A percentile compares a stretch with the other conserved stretches of the same genome.
phyloP scores from a whole-genome alignment of 1,140 invertebrate genomes.

The Penaeus chinensis region DNA sequence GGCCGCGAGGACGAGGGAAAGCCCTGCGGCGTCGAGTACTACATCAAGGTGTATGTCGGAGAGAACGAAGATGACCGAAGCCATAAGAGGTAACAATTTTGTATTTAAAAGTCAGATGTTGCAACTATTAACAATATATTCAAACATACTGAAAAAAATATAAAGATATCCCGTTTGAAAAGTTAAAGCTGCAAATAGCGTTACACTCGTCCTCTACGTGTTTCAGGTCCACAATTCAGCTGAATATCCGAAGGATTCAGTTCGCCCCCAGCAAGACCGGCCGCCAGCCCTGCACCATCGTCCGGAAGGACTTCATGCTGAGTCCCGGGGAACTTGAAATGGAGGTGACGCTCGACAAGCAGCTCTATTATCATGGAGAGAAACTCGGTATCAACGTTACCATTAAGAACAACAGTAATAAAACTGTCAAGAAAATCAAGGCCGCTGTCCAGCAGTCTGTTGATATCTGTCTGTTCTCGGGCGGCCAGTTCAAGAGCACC shows the following conservation, averaged over 20 bases:
- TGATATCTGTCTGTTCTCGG: slow-evolving; percentile 97
- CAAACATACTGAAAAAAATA: too few species aligned
- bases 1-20: slow-evolving; percentile 87
- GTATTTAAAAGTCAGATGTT: too few species aligned
- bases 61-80: slow-evolving; percentile 84
- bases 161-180: too few species aligned
- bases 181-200: too few species aligned
- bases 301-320: slow-evolving; percentile 95
- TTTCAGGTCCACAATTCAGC: slow-evolving; percentile 73
- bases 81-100: slow-evolving; percentile 69
- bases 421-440: slow-evolving; percentile 92
- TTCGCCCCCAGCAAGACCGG: slow-evolving; percentile 90
- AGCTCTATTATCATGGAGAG: slow-evolving; percentile 93
- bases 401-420: slow-evolving; percentile 97
- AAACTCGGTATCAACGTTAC: slow-evolving; percentile 92
- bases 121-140: too few species aligned
- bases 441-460: slow-evolving; percentile 79
- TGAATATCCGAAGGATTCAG: slow-evolving; percentile 73
- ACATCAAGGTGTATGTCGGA: slow-evolving; percentile 86
- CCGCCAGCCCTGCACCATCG: slow-evolving; percentile 94
- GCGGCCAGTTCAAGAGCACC: slow-evolving; percentile 95
- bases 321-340: slow-evolving; percentile 94
- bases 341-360: slow-evolving; percentile 95
- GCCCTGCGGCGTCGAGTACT: slow-evolving; percentile 91
- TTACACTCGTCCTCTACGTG: neutral